Evolutionary conservation across 2,797 vertebrate species (phyloP).

Genomic region (Acomys russatus): DNA sequence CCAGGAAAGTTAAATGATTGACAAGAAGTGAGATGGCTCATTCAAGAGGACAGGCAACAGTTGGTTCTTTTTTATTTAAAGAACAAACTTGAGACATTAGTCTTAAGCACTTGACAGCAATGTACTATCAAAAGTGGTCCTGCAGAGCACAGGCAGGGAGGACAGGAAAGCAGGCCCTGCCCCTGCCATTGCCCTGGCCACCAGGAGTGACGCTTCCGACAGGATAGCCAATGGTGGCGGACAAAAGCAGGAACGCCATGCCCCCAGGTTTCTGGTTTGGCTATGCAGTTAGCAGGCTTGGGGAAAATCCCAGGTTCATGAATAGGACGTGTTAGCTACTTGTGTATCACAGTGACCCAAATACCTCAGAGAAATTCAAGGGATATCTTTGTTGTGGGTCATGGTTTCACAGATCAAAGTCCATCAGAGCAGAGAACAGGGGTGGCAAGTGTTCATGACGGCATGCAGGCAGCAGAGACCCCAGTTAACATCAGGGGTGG

Average conservation of each 20-base stretch:
- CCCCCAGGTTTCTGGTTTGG: neutral
- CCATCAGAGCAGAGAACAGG: neutral
- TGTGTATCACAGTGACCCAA: neutral
- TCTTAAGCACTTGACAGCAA: neutral
- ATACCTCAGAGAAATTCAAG: neutral
- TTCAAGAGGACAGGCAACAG: neutral
- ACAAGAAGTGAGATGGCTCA: neutral
- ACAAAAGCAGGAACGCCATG: neutral
- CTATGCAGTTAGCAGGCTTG: neutral
- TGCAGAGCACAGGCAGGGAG: neutral
- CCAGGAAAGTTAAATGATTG: neutral
- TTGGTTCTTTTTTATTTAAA: neutral
- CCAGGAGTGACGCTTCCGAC: neutral
- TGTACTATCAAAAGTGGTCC: neutral
- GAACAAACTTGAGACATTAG: neutral
- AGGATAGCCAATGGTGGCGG: neutral
- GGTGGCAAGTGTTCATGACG: neutral
- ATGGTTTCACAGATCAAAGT: neutral
- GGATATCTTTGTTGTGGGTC: neutral
- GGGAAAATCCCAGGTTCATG: neutral
- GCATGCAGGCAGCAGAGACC: neutral
- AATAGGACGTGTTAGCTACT: neutral
- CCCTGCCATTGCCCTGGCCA: neutral
- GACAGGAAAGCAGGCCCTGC: neutral
- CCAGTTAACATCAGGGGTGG: no score